A percentile compares a stretch with the other conserved stretches of the same genome.
Conservation (phyloP, 1,140 invertebrate species). For the Trialeurodes vaporariorum region DNA sequence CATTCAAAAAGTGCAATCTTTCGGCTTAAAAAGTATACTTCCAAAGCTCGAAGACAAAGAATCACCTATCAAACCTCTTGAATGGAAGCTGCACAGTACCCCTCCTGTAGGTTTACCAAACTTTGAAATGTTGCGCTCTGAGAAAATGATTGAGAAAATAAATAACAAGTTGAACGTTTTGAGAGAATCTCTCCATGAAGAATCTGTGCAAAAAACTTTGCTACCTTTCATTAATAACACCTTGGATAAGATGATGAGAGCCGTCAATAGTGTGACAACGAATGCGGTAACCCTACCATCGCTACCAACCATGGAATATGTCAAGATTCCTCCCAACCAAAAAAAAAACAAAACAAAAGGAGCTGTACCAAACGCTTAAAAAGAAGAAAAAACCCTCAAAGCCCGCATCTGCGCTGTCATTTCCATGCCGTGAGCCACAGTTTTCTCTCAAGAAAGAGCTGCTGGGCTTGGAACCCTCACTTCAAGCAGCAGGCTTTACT, state of each 20-base stretch:
- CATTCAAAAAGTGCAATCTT: conserved; percentile 5
- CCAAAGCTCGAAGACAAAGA: neutral
- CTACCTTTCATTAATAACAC: neutral
- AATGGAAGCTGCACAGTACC: neutral
- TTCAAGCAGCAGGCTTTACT: neutral
- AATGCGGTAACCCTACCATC: neutral
- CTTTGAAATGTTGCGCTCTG: neutral
- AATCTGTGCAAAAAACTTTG: neutral
- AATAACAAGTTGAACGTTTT: neutral
- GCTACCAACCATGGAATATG: neutral
- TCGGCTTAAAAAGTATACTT: neutral
- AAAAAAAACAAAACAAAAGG: neutral
- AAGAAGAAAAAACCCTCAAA: neutral
- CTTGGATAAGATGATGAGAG: neutral
- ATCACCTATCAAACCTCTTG: neutral
- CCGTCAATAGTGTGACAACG: neutral
- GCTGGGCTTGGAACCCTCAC: neutral
- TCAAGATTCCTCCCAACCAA: neutral
- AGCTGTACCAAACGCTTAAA: neutral
- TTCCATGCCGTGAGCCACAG: no score
- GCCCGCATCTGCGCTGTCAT: neutral
- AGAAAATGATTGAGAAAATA: neutral
- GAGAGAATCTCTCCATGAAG: neutral
- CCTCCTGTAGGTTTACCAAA: neutral
- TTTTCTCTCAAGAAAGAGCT: neutral